Percentiles rank a stretch among this genome's conserved stretches.
phyloP scores from a whole-genome alignment of 37 sponge, comb jelly and placozoan species.

The Ianthella basta region DNA sequence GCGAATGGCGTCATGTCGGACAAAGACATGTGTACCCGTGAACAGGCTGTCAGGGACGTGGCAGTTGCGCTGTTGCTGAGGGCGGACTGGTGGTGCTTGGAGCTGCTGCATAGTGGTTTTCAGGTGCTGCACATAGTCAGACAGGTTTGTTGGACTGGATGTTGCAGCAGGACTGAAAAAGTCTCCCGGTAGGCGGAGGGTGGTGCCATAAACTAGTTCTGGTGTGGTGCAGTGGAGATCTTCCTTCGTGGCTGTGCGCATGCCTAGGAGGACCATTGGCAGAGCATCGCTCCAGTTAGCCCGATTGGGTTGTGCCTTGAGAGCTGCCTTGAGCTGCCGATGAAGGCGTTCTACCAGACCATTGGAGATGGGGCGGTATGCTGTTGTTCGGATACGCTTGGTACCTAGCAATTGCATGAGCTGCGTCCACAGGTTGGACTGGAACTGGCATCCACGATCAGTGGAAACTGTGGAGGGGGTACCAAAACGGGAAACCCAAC shows the following conservation, averaged over 20 bases:
- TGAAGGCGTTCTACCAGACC: conserved; percentile 50
- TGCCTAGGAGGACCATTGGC: conserved; percentile 43
- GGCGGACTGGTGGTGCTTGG: conserved; percentile 32
- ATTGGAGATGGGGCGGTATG: conserved; percentile 57
- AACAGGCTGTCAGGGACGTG: conserved; percentile 34
- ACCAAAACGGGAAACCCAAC: conserved; percentile 57
- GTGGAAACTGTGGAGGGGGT: conserved; percentile 40
- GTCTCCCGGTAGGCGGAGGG: conserved; percentile 50
- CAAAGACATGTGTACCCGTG: conserved; percentile 64
- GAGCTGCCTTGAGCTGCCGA: conserved; percentile 45
- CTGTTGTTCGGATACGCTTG: conserved; percentile 33
- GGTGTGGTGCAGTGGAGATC: conserved; percentile 49
- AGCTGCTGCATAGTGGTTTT: conserved; percentile 29
- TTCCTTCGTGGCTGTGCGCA: conserved; percentile 36
- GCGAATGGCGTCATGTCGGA: conserved; percentile 57
- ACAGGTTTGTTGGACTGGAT: conserved; percentile 34
- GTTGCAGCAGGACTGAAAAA: conserved; percentile 17
- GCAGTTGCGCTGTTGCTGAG: conserved; percentile 7
- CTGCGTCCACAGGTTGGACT: conserved; percentile 34
- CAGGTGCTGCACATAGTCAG: conserved; percentile 43
- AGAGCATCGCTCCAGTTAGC: conserved; percentile 35
- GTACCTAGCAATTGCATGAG: conserved; percentile 44
- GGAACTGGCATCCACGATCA: conserved; percentile 51
- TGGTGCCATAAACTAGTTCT: conserved; percentile 46
- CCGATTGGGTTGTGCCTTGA: conserved; percentile 33